Evolutionary conservation across 2,888 invertebrate genomes (phyloP).

Genomic region (Apodemia zela): DNA sequence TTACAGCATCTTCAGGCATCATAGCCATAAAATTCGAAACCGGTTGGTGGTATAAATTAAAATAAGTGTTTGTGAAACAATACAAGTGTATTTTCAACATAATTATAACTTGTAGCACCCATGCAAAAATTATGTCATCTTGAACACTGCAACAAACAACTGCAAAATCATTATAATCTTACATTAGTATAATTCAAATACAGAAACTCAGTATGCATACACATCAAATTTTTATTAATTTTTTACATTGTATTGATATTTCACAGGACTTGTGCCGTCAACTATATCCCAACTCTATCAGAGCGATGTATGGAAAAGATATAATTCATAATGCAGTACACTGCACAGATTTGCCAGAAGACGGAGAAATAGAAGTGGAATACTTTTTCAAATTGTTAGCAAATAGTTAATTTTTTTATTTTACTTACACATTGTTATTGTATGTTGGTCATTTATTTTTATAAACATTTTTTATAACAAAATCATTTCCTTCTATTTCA

Average conservation of each 20-base stretch:
- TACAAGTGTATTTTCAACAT: too few species aligned
- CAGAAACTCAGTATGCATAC: not conserved
- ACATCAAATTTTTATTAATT: conserved; percentile 2
- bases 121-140: too few species aligned
- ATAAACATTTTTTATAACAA: conserved; percentile 80
- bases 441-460: conserved; percentile 47
- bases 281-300: conserved; percentile 88
- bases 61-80: too few species aligned
- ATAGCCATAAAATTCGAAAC: too few species aligned
- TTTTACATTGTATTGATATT: conserved; percentile 2
- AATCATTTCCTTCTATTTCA: conserved; percentile 89
- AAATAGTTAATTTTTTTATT: conserved; percentile 37
- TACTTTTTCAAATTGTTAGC: conserved; percentile 86
- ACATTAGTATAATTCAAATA: not conserved
- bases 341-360: conserved; percentile 95
- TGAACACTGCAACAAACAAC: too few species aligned
- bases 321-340: conserved; percentile 93
- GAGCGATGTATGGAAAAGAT: conserved; percentile 90
- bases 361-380: conserved; percentile 89
- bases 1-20: too few species aligned
- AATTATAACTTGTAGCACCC: too few species aligned
- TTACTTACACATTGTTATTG: conserved; percentile 20
- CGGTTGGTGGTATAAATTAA: too few species aligned
- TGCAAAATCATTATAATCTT: too few species aligned
- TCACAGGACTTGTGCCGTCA: conserved; percentile 75